These are phyloP conservation scores for Artibeus lituratus DNA, from an alignment of 2,797 vertebrate species.

Conservation along the genomic window DNA sequence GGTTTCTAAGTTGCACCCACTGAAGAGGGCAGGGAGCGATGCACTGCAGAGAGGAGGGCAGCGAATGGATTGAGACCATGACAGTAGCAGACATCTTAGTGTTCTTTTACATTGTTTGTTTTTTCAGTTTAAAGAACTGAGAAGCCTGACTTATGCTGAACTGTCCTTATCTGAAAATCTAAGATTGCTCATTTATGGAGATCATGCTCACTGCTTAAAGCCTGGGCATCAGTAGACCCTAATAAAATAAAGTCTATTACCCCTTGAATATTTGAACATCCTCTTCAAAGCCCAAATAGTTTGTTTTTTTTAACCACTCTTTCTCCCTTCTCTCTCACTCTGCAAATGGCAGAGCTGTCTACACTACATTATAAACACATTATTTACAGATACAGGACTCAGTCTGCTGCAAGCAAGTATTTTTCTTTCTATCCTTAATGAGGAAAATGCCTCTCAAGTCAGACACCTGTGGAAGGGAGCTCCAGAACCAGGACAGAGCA, in stretches of 20 bases:
- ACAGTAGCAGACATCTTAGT: constrained; percentile 32
- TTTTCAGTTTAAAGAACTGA: background rate
- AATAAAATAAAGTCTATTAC: constrained; percentile 48
- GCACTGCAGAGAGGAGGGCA: background rate
- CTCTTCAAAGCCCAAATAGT: constrained; percentile 38
- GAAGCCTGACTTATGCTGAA: constrained; percentile 26
- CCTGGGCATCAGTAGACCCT: background rate
- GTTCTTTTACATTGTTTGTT: background rate
- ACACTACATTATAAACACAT: constrained; percentile 6
- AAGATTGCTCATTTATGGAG: constrained; percentile 19
- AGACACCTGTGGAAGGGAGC: background rate
- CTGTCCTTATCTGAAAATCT: constrained; percentile 40
- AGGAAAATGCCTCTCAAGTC: background rate
- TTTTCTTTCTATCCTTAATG: constrained; percentile 25
- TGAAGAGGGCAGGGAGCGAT: constrained; percentile 39
- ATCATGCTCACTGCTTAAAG: background rate
- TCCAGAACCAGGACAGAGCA: background rate
- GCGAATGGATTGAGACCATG: constrained; percentile 37
- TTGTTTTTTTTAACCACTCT: background rate
- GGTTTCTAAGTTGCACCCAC: constrained; percentile 57
- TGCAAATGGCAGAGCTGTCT: background rate
- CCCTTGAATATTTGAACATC: background rate
- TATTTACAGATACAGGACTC: background rate
- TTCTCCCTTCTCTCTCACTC: background rate
- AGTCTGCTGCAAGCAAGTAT: background rate